phyloP scores from a whole-genome alignment of 2,113 vertebrate genomes.

The Charina bottae region DNA sequence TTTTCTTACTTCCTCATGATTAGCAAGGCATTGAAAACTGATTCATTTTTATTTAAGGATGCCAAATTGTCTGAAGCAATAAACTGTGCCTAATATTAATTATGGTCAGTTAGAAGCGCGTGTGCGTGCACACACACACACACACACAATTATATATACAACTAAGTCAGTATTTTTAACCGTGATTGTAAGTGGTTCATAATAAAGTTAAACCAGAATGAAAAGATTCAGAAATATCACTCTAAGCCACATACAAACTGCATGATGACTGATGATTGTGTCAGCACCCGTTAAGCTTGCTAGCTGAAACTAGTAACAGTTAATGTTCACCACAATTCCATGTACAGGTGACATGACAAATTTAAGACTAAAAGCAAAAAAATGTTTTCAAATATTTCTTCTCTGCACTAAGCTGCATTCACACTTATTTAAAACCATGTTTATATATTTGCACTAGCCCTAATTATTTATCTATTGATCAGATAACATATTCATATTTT shows the following conservation, averaged over 20 bases:
- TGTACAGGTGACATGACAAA: background rate
- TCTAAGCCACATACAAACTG: background rate
- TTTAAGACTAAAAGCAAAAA: background rate
- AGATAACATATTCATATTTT: background rate
- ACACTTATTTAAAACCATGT: background rate
- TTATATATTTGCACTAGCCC: background rate
- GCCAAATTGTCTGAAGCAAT: background rate
- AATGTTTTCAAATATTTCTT: background rate
- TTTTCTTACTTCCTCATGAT: background rate
- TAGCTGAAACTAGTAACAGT: background rate
- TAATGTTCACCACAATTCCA: background rate
- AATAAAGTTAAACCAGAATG: background rate
- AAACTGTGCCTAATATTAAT: background rate
- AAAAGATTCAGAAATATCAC: background rate
- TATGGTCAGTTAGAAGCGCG: background rate
- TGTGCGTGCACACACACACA: rapidly evolving
- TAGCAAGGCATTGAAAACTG: background rate
- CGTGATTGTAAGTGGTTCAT: background rate
- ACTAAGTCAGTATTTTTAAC: background rate
- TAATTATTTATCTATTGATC: background rate
- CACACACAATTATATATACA: background rate
- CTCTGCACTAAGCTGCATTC: background rate
- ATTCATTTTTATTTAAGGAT: background rate
- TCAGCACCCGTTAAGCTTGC: background rate
- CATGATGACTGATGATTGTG: background rate